These are phyloP conservation scores for Gastrophysa polygoni DNA, from an alignment of 2,888 invertebrate species.

Conservation along the genomic window DNA sequence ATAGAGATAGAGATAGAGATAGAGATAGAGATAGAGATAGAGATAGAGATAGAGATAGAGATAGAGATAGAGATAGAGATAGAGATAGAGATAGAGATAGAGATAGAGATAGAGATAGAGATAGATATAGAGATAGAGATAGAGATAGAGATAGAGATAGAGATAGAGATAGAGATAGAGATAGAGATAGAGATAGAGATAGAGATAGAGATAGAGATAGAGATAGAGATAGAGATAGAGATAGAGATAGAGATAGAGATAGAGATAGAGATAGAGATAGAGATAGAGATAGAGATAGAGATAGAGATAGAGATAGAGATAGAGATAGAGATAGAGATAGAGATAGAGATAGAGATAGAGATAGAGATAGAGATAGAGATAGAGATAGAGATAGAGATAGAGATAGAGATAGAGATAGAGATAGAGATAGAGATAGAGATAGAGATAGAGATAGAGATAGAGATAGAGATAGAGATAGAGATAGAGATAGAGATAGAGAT, in stretches of 20 bases:
- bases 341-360: constrained; percentile 14
- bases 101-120: background rate
- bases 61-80: no score
- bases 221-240: constrained; percentile 12
- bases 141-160: constrained; percentile 16
- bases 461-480: constrained; percentile 12
- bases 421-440: constrained; percentile 12
- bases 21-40: no score
- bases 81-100: no score
- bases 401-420: constrained; percentile 11
- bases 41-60: no score
- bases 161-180: constrained; percentile 14
- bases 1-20: no score
- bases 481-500: constrained; percentile 13
- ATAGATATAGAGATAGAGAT: constrained; percentile 13
- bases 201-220: constrained; percentile 14
- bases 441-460: constrained; percentile 12
- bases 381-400: constrained; percentile 15
- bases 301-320: constrained; percentile 13
- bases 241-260: constrained; percentile 11
- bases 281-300: constrained; percentile 14
- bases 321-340: constrained; percentile 15
- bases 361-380: constrained; percentile 14
- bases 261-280: constrained; percentile 11
- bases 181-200: constrained; percentile 14